Conservation (phyloP, 1,140 invertebrate species). For the Centruroides sculpturatus region DNA sequence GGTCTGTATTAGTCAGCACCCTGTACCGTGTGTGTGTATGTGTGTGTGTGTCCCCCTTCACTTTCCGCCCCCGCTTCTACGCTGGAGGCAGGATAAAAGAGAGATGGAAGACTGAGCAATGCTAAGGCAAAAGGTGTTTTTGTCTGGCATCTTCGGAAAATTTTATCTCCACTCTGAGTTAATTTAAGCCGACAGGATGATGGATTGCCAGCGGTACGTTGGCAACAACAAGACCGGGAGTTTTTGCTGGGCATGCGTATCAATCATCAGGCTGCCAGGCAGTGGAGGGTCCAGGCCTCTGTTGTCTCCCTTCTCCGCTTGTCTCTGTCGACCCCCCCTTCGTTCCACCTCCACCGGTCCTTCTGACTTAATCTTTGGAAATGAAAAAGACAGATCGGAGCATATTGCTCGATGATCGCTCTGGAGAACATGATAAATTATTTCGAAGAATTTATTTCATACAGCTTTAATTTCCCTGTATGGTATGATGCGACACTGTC, state of each 20-base stretch:
- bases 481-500: no score
- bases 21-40: no score
- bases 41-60: no score
- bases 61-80: no score
- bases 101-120: no score
- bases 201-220: conserved; percentile 8
- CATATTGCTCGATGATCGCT: conserved; percentile 14
- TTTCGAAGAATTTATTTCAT: conserved; percentile 17
- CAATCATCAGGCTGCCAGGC: conserved; percentile 14
- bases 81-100: no score
- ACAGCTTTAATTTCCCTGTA: conserved; percentile 14
- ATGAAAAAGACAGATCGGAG: conserved; percentile 13
- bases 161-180: conserved; percentile 14
- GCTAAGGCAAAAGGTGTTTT: no score
- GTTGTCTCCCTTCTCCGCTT: not conserved
- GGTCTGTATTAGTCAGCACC: no score
- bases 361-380: conserved; percentile 14
- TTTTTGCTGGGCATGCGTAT: conserved; percentile 10
- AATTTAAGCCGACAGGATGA: conserved; percentile 16
- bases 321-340: no score
- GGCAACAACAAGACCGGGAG: conserved; percentile 2
- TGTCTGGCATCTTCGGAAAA: conserved; percentile 2
- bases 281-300: conserved; percentile 2
- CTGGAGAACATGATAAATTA: conserved; percentile 16
- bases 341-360: not conserved